Evolutionary conservation across 2,888 invertebrate genomes (phyloP).

Genomic region (Protodeltote pygarga): DNA sequence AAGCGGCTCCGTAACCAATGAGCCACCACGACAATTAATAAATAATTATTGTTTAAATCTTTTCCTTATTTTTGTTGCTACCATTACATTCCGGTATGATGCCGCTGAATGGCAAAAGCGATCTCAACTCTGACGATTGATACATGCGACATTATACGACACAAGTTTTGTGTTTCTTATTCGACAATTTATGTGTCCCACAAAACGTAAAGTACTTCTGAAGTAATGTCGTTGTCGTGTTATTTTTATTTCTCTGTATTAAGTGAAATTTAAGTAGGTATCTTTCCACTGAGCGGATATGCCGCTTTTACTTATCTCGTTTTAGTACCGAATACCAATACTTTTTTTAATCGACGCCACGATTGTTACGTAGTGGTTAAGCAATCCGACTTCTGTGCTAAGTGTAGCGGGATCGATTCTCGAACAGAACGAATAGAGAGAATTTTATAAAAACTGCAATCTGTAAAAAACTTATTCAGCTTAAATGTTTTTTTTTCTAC

Average conservation of each 20-base stretch:
- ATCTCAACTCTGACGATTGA: slow-evolving; percentile 54
- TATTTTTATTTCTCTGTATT: slow-evolving; percentile 30
- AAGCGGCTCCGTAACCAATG: too few relatives aligned
- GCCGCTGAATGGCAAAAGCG: slow-evolving; percentile 48
- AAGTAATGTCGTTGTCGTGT: slow-evolving; percentile 25
- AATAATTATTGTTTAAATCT: too few relatives aligned
- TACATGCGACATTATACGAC: slow-evolving; percentile 55
- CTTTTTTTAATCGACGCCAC: too few relatives aligned
- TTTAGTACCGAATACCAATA: neutral
- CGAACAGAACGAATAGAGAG: too few relatives aligned
- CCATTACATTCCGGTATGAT: slow-evolving; percentile 45
- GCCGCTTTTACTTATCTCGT: neutral
- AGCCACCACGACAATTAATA: too few relatives aligned
- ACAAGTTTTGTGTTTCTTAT: slow-evolving; percentile 34
- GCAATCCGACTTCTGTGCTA: too few relatives aligned
- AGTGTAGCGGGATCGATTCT: too few relatives aligned
- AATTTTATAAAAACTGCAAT: too few relatives aligned
- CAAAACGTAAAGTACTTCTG: slow-evolving; percentile 36
- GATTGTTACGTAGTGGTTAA: too few relatives aligned
- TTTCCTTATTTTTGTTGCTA: too few relatives aligned
- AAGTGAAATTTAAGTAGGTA: slow-evolving; percentile 32
- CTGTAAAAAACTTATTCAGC: too few relatives aligned
- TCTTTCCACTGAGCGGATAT: slow-evolving; percentile 16
- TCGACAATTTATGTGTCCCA: slow-evolving; percentile 48
- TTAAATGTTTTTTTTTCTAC: too few relatives aligned